Base-by-base conservation (phyloP, 2,888 invertebrate genomes). In the Celastrina argiolus region DNA sequence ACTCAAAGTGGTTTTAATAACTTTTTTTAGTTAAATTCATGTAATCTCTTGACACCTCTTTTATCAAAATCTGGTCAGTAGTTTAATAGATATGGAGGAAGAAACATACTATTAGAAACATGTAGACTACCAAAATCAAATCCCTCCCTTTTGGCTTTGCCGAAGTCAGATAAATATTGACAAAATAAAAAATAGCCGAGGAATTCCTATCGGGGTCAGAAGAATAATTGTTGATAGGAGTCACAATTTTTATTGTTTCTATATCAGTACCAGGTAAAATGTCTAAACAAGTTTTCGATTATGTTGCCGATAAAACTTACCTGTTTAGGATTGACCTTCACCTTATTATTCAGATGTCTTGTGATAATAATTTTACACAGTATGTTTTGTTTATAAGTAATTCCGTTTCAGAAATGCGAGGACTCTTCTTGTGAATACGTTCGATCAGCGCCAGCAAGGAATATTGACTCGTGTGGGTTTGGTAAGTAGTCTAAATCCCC, bases 401-500 rank as follows among this genome's bases (percentile, higher is more conserved):
- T 71, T 76, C 78, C 67, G 68, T 80, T 79, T 36, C 80, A 92
- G 92, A 85, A 87, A 71, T 91, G 92, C 74, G 87, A 91, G 67
- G 92, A 91, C 66, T 81, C 89, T 2, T 69, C 74, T 74, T 92
- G 92, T 76, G 94, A 94, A 69, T 96, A 96, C 78, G 92, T 93
- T 78, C 92, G 96, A 31, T 94, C 95, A 0, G 93, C 95, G 1
- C 96, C 96, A 0, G 92, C 93, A 3, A 88, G 92, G 71, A 93
- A 94, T 74, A 81, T 88, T 39, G 94, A 94, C 70, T 84, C 91
- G 0, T 95, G 95, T 78, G 86, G 90, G 63, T 94, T 94, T 78
- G 92, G 94, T 94, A 85, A 87, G 92, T 81, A 45, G 39, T 31
- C n/a, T 2, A 31, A n/a, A 58, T 56, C 18, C 8, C 8, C 45